Percentiles rank a stretch among this genome's conserved stretches.
These are phyloP conservation scores for Electrophaes corylata DNA, from an alignment of 2,888 invertebrate species.

Conservation along the genomic window DNA sequence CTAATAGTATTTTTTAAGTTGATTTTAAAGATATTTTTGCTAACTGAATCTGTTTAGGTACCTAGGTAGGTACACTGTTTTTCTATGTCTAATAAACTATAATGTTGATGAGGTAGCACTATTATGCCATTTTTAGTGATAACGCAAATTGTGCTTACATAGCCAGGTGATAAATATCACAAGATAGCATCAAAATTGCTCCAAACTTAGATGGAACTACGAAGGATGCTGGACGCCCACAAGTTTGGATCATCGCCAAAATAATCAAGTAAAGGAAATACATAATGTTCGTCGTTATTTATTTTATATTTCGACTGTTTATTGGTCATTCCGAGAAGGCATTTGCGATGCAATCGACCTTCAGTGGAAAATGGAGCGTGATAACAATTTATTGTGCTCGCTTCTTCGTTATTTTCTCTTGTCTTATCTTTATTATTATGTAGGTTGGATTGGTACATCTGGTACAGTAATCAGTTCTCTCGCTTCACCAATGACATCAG, in stretches of 20 bases:
- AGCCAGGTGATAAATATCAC: constrained; percentile 45
- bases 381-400: constrained; percentile 44
- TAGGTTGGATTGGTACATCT: constrained; percentile 8
- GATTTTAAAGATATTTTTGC: constrained; percentile 24
- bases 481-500: constrained; percentile 40
- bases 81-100: too few relatives aligned
- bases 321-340: constrained; percentile 57
- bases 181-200: constrained; percentile 54
- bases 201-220: constrained; percentile 52
- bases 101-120: too few relatives aligned
- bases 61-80: too few relatives aligned
- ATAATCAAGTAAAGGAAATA: constrained; percentile 70
- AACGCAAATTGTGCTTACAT: constrained; percentile 3
- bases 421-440: constrained; percentile 27
- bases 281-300: constrained; percentile 61
- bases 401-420: constrained; percentile 31
- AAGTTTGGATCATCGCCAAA: constrained; percentile 72
- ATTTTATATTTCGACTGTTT: constrained; percentile 61
- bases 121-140: neutral
- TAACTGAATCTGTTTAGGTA: neutral
- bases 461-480: constrained; percentile 36
- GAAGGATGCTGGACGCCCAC: constrained; percentile 52
- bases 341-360: constrained; percentile 62
- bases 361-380: constrained; percentile 54
- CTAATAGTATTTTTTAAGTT: constrained; percentile 25